phyloP scores from a whole-genome alignment of 2,797 vertebrate genomes.

The Lepilemur ruficaudatus region DNA sequence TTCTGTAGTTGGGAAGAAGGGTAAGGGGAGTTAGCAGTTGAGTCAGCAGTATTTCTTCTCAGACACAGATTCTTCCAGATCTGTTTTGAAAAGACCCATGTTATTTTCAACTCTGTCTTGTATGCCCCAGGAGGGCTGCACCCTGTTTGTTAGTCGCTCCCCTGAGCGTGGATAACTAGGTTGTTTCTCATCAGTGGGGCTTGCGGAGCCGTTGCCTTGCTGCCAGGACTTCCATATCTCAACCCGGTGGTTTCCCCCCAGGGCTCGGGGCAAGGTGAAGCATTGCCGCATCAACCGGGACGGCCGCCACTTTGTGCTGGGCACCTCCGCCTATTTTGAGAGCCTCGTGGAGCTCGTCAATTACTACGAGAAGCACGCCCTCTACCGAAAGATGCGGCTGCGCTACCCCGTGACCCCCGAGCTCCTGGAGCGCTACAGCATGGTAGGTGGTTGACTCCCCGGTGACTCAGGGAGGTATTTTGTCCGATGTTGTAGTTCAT shows the following conservation, averaged over 20 bases:
- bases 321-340: constrained; percentile 95
- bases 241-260: constrained; percentile 71
- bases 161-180: fast-evolving
- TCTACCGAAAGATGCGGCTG: constrained; percentile 96
- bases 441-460: constrained; percentile 81
- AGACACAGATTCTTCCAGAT: not conserved
- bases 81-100: not conserved
- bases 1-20: no score
- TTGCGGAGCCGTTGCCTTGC: fast-evolving
- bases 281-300: constrained; percentile 96
- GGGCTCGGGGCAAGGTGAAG: constrained; percentile 95
- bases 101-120: not conserved
- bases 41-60: not conserved
- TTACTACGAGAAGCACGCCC: constrained; percentile 93
- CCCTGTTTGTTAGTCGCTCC: not conserved
- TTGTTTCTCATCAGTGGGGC: not conserved
- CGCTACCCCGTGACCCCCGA: constrained; percentile 96
- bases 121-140: fast-evolving
- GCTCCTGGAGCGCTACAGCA: constrained; percentile 92
- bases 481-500: not conserved
- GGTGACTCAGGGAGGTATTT: not conserved
- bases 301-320: constrained; percentile 91
- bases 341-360: constrained; percentile 95
- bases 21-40: not conserved
- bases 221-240: not conserved